These are phyloP conservation scores for Podarcis siculus DNA, from an alignment of 2,797 vertebrate species.

Conservation along the genomic window DNA sequence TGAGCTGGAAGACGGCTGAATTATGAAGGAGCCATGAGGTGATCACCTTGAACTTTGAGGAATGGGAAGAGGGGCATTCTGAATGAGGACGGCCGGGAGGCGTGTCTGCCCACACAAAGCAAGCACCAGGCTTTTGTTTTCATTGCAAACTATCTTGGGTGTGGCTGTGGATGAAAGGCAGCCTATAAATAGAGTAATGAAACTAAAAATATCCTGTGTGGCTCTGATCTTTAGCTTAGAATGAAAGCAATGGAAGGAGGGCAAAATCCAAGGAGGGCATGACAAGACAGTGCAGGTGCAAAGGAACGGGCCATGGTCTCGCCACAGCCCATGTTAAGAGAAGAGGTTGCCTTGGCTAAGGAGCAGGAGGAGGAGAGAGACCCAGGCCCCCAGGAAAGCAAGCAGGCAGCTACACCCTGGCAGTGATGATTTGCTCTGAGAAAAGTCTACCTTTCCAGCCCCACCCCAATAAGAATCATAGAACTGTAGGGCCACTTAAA, in stretches of 20 bases:
- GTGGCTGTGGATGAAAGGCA: not conserved
- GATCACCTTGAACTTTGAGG: not conserved
- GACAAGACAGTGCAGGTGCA: not conserved
- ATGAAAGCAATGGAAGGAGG: not conserved
- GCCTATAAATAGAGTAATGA: not conserved
- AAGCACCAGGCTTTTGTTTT: not conserved
- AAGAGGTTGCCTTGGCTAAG: not conserved
- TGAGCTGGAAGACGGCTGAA: too few relatives aligned
- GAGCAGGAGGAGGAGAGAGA: too few relatives aligned
- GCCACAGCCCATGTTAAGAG: not conserved
- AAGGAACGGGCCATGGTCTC: not conserved
- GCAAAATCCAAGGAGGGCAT: not conserved
- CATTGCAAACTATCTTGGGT: too few relatives aligned
- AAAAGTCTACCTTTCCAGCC: not conserved
- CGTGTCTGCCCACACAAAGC: not conserved
- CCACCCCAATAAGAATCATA: not conserved
- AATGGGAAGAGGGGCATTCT: not conserved
- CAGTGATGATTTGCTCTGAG: not conserved
- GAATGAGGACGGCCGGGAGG: not conserved
- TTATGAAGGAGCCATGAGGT: not conserved
- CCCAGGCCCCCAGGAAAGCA: not conserved
- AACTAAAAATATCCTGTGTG: not conserved
- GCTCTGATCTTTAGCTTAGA: not conserved
- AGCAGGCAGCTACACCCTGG: too few relatives aligned
- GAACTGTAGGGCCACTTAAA: too few relatives aligned